Base-by-base conservation (phyloP, 2,113 vertebrate species). In the Vombatus ursinus region DNA sequence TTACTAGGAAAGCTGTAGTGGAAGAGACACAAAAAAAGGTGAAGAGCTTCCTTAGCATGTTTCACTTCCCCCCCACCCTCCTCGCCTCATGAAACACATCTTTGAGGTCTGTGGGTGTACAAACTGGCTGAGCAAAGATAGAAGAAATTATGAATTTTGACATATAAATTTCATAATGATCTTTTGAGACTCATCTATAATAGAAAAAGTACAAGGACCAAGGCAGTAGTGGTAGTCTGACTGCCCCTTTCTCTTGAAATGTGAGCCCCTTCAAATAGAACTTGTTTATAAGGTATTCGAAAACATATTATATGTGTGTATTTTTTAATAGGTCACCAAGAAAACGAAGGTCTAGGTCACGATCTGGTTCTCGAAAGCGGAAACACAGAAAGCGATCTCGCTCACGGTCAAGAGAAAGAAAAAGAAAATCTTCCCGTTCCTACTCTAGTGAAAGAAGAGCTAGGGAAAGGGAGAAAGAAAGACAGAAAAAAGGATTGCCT, bases 401-500 rank as follows among this genome's bases (percentile, higher is more conserved):
- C 0, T 99, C 99, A 0, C 99, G 99, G 77, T 99, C 99, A 51
- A 98, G 99, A 97, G 99, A 99, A 92, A 99, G 99, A 92, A 99
- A 99, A 97, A 99, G 99, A 96, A 99, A 99, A 93, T 99, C 99
- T 0, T 99, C 99, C 0, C 99, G 99, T 6, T 99, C 99, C 0
- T 99, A 99, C 92, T 99, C 99, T 2, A 99, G 99, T 97, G 99
- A 99, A 97, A 99, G 99, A 90, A 99, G 99, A 53, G 99, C 99
- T 8, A 98, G 99, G 93, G 99, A 99, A 92, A 98, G 99, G 89
- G 99, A 99, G 96, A 99, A 99, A 96, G 99, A 99, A 93, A 98
- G 99, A 0, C 99, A 99, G 98, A 99, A 99, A 98, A 99, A 99
- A 96, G 99, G 99, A 7, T 98, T 99, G 52, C 99, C 99, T 96